Evolutionary conservation across 2,113 vertebrate genomes (phyloP).

Genomic region (Dendrocopos noguchii): DNA sequence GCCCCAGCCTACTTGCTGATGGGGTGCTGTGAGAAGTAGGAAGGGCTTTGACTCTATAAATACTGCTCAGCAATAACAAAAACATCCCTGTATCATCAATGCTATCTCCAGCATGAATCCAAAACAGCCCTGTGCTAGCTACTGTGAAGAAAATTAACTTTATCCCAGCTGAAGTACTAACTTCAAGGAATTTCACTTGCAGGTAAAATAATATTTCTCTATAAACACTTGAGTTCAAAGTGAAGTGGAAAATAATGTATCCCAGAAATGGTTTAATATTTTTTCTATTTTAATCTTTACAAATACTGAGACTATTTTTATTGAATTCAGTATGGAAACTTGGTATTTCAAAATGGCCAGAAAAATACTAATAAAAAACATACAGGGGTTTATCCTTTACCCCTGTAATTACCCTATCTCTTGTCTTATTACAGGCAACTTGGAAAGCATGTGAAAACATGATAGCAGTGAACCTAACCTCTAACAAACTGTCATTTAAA

Average conservation of each 20-base stretch:
- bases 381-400: background rate
- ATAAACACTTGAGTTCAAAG: background rate
- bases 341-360: background rate
- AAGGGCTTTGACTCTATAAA: background rate
- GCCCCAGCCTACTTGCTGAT: rapidly evolving
- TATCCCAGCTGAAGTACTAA: background rate
- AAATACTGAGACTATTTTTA: background rate
- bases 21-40: background rate
- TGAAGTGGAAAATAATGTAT: background rate
- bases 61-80: background rate
- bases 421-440: background rate
- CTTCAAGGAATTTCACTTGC: background rate
- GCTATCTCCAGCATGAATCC: background rate
- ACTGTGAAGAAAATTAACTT: background rate
- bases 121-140: background rate
- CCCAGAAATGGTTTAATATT: background rate
- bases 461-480: background rate
- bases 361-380: background rate
- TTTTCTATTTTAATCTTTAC: background rate
- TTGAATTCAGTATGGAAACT: background rate
- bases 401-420: background rate
- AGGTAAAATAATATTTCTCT: background rate
- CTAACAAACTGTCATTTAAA: background rate
- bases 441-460: background rate
- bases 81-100: background rate